Percentiles rank a stretch among this genome's conserved stretches.
Evolutionary conservation across 2,113 vertebrate genomes (phyloP).

Genomic region (Numenius arquata): DNA sequence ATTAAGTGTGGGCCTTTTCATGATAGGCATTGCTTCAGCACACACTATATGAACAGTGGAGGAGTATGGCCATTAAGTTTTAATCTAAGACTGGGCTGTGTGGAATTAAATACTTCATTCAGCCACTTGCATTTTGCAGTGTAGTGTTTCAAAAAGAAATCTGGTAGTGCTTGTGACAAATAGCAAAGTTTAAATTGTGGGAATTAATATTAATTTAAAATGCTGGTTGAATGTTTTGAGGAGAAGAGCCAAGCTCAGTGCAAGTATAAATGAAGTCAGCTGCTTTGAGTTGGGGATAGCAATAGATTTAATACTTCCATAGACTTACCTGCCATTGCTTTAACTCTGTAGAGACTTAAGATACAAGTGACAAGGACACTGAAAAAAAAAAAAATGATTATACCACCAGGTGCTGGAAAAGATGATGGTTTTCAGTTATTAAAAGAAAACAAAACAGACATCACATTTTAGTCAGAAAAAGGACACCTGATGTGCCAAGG

Average conservation of each 20-base stretch:
- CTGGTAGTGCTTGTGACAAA: not conserved
- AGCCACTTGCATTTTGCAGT: not conserved
- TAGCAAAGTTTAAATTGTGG: not conserved
- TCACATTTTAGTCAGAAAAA: not conserved
- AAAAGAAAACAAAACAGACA: slow-evolving; percentile 12
- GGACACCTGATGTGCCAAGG: slow-evolving; percentile 7
- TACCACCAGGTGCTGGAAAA: not conserved
- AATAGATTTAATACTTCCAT: not conserved
- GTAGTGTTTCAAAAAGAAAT: not conserved
- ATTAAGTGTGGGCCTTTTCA: not conserved
- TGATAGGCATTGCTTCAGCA: not conserved
- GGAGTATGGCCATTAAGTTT: not conserved
- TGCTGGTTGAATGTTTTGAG: not conserved
- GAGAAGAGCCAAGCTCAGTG: not conserved
- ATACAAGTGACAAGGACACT: not conserved
- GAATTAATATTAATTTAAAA: not conserved
- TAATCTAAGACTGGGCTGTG: not conserved
- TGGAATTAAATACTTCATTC: not conserved
- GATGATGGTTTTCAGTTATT: not conserved
- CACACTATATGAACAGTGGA: not conserved
- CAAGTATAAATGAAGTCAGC: not conserved
- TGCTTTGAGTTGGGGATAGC: not conserved
- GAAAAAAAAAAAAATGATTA: not conserved
- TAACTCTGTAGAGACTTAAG: not conserved
- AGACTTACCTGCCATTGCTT: not conserved